Base-by-base conservation (phyloP, 2,888 invertebrate genomes). In the Listrodromus nycthemerus region DNA sequence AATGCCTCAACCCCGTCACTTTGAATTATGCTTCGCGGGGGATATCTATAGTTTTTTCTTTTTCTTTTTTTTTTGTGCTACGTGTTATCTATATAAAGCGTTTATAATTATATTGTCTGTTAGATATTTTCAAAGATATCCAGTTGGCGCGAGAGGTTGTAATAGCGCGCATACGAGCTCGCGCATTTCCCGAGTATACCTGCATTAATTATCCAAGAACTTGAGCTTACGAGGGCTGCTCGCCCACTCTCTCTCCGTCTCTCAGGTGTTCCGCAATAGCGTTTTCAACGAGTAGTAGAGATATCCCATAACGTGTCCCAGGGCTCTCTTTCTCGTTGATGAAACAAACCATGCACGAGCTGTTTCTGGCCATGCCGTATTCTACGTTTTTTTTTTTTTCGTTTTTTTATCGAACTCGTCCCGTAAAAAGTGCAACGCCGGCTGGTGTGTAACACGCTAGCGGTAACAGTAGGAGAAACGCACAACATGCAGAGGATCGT, bases 181-280 rank as follows among this genome's bases (percentile, higher is more conserved):
- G 63, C 52, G 37, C 37, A 45, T 55, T 21, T 65, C 27, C 19
- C 55, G 50, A 61, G 65, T 71, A 52, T 30, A 45, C 8, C 8
- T 45, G 66, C 66, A 71, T 81, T 76, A 76, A 81, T 71, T 76
- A 76, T 71, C 76, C 71, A 71, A 71, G 37, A 48, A 27, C 37
- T 48, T 19, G 27, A 52, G 52, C 45, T 52, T 61, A 37, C 21
- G 48, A 50, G 50, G 41, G 41, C 16, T 52, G 50, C 8, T 19
- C 50, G 19, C 7, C 30, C 27, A 16, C 37, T 19, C 16, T 10
- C 16, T 67, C 19, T 16, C 30, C 13, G 48, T 45, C 37, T 21
- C 45, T 21, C 16, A 4, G 13, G 33, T 24, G 21, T 8, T 2
- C 30, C 27, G 33, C 70, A 76, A 81, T 81, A 65, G 21, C 65